Evolutionary conservation across 1,140 invertebrate genomes (phyloP), one percentile per base, ranked within the genome.

Genomic region (Drosophila orena): DNA sequence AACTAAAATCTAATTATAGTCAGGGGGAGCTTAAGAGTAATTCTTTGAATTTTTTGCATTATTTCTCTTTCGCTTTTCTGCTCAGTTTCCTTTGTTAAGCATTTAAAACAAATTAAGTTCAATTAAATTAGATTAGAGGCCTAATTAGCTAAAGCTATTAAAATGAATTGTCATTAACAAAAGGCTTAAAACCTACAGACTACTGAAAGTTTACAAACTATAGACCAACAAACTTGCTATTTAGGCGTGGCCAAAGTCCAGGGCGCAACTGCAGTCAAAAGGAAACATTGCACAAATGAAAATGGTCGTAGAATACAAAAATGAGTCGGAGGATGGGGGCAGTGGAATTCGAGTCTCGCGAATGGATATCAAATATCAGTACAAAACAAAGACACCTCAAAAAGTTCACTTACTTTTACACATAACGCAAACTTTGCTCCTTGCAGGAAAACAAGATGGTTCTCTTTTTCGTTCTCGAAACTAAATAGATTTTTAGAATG

Each of bases 1-100:
- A 86, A 89, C 61, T 83, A 86, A 83, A 69, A 50, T 37, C 79
- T 76, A 83, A 76, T 77, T 77, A 77, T 80, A 88, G 83, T 88
- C 71, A 72, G 66, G 61, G 73, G 65, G 43, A 27, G 55, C 64
- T 59, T 71, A 59, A 68, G 65, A 84, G 81, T 78, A 88, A 86
- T 86, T 86, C 83, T 86, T 83, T 83, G 83, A 86, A 86, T 89
- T 59, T 68, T 68, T 40, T 54, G 30, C 58, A 50, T 65, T 52
- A 57, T 15, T 38, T 37, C 47, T 52, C 35, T 3, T 47, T 65
- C 38, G 40, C 15, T 69, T 53, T 56, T 59, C 24, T 55, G 50
- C 59, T 46, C 52, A 50, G 43, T 60, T 75, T 65, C 46, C 30
- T 72, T 74, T 60, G 49, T 62, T 56, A 38, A 35, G 43, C 47